Evolutionary conservation across 2,113 vertebrate species (phyloP), one percentile per base, ranked within the genome.

Genomic region (Pygathrix nemaeus): DNA sequence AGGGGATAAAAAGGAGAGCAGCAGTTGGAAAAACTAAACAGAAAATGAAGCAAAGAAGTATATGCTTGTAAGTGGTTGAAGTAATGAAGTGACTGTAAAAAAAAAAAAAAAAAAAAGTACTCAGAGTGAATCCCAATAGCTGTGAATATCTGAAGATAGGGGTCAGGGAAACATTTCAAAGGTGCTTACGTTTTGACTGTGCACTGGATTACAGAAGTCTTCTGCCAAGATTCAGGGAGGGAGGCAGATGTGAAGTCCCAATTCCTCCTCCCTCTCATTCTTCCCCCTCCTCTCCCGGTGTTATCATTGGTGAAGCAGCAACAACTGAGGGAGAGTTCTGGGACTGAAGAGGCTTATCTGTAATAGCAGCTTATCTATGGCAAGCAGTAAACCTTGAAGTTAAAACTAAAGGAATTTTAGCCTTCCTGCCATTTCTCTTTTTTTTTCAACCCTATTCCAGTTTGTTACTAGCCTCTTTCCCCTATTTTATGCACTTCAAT

Each of bases 391-490:
- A 96, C 83, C 94, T 95, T 92, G 89, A 97, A 93, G 94, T 98
- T 97, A 96, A 97, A 97, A 97, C 97, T 98, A 96, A 97, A 97
- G 93, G 93, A 97, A 97, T 97, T 90, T 83, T 96, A 95, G 50
- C 66, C 72, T 87, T 96, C 70, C 75, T 92, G 68, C 55, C 84
- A 93, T 92, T 78, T 93, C 92, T 94, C 73, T 93, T 30, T 78
- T 64, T 59, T 80, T 68, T 79, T 18, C 20, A 48, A n/a, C 16
- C 73, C 25, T 89, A 76, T 96, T 92, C 52, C 30, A 81, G 61
- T 48, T 86, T 45, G 79, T 95, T 66, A 45, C n/a, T 73, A 83
- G n/a, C 57, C 30, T 86, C 50, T 78, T 89, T 32, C 18, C 40
- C 27, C 66, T 25, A 52, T 11, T 38, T 72, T 70, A 27, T 38